Evolutionary conservation across 2,888 invertebrate species (phyloP).

Genomic region (Drosophila affinis): DNA sequence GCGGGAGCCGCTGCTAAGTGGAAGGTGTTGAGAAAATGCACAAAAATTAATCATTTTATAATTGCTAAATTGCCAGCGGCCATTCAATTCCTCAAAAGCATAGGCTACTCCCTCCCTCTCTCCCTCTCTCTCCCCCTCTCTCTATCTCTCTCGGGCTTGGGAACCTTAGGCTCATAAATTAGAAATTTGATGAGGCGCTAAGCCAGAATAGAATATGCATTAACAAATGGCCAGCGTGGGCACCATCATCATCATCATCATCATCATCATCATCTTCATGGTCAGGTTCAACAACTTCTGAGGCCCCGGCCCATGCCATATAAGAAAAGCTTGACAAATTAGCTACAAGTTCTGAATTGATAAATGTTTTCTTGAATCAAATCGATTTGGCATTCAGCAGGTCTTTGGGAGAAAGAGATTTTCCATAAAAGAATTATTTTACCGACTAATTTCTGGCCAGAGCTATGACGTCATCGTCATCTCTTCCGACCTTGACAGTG

Average conservation of each 20-base stretch:
- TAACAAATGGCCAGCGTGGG: conserved; percentile 33
- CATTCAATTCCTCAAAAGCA: conserved; percentile 28
- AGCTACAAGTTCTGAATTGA: conserved; percentile 11
- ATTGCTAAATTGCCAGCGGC: conserved; percentile 78
- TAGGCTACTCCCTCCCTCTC: background rate
- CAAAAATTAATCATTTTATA: conserved; percentile 81
- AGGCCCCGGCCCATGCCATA: conserved; percentile 12
- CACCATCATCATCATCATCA: background rate
- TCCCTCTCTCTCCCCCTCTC: no score
- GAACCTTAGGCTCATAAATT: conserved; percentile 42
- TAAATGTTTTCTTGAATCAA: background rate
- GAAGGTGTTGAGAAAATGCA: conserved; percentile 78
- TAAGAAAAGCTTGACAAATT: conserved; percentile 37
- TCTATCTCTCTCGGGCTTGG: background rate
- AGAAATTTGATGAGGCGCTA: conserved; percentile 50
- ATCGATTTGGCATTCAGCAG: background rate
- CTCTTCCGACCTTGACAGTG: conserved; percentile 30
- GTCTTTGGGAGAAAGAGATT: background rate
- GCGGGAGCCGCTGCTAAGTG: conserved; percentile 59
- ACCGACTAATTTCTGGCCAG: conserved; percentile 2
- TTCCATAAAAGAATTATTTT: conserved; percentile 25
- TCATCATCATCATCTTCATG: conserved; percentile 3
- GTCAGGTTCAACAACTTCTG: background rate
- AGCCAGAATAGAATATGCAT: conserved; percentile 41
- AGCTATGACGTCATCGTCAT: conserved; percentile 57